Conservation (phyloP, 2,113 vertebrate species). For the Elaphurus davidianus region DNA sequence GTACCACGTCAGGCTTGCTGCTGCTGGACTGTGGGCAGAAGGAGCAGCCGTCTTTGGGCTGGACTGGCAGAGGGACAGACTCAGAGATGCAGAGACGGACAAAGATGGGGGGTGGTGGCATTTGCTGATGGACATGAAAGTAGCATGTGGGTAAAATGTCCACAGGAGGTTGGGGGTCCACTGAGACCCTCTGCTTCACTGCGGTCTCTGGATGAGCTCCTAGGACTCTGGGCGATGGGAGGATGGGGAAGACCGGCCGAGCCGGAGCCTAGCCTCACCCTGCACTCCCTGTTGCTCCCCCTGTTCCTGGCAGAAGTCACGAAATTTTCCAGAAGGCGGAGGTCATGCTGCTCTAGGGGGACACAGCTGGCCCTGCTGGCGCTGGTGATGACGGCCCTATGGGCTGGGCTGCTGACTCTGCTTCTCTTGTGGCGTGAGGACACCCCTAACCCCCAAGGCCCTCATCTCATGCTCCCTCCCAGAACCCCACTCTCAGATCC, state of each 20-base stretch:
- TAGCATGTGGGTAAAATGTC: too few relatives aligned
- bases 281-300: fast-evolving
- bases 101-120: not conserved
- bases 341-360: not conserved
- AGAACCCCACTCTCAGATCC: not conserved
- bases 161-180: not conserved
- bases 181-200: not conserved
- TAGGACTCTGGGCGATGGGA: not conserved
- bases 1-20: not conserved
- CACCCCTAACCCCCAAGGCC: fast-evolving
- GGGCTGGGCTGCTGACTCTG: slow-evolving; percentile 49
- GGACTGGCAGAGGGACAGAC: not conserved
- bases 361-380: not conserved
- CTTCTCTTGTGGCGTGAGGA: slow-evolving; percentile 69
- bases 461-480: not conserved
- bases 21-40: not conserved
- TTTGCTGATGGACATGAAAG: not conserved
- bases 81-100: not conserved
- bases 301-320: not conserved
- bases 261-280: not conserved
- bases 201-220: not conserved
- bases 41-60: not conserved
- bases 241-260: fast-evolving
- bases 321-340: not conserved
- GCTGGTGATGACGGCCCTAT: not conserved